A percentile compares a stretch with the other conserved stretches of the same genome.
phyloP scores from a whole-genome alignment of 1,140 invertebrate genomes.

The Papilio aristodemus region DNA sequence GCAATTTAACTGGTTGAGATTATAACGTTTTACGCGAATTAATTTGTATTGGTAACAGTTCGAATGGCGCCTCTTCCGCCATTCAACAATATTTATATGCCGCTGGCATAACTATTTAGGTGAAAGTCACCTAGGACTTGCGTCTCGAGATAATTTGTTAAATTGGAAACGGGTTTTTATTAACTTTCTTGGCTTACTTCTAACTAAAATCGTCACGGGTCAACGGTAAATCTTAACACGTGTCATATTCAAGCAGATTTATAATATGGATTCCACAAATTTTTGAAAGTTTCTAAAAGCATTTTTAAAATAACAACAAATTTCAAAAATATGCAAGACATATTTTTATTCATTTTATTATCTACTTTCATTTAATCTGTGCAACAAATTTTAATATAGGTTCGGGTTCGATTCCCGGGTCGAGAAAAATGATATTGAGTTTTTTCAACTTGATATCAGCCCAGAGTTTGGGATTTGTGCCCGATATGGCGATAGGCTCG shows the following conservation, averaged over 20 bases:
- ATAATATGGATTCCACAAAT: not conserved
- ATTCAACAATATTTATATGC: conserved; percentile 22
- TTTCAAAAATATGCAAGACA: too few species aligned
- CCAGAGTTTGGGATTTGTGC: too few species aligned
- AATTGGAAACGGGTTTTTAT: conserved; percentile 14
- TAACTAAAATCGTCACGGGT: conserved; percentile 1
- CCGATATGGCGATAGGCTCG: too few species aligned
- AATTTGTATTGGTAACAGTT: conserved; percentile 13
- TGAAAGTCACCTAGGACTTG: conserved; percentile 28
- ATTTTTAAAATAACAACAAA: not conserved
- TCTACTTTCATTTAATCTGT: too few species aligned
- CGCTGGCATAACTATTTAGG: conserved; percentile 25
- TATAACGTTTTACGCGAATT: not conserved
- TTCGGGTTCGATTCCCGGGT: too few species aligned
- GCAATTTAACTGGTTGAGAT: not conserved
- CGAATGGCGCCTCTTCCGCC: conserved; percentile 7
- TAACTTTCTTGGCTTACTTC: conserved; percentile 28
- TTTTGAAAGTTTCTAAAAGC: not conserved
- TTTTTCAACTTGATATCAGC: too few species aligned
- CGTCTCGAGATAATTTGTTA: conserved; percentile 27
- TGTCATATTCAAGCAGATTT: conserved; percentile 7
- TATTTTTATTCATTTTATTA: too few species aligned
- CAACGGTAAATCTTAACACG: conserved; percentile 9
- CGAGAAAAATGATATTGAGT: too few species aligned
- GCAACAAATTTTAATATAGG: too few species aligned